These are phyloP conservation scores for Scolopax rusticola DNA, from an alignment of 2,797 vertebrate genomes.

Conservation along the genomic window DNA sequence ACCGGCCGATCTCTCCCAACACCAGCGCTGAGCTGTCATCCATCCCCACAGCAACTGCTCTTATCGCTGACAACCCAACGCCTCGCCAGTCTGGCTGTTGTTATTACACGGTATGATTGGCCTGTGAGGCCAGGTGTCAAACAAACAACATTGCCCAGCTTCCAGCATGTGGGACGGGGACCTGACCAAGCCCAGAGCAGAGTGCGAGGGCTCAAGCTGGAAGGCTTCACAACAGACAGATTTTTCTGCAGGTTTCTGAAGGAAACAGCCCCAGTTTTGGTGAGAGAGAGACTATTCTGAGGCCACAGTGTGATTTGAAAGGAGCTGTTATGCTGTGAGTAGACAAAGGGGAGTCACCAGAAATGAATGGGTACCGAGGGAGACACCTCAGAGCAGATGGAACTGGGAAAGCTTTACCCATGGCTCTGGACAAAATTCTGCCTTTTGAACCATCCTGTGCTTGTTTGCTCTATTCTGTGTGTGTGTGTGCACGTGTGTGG, in stretches of 20 bases:
- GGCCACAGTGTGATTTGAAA: background rate
- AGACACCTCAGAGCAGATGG: background rate
- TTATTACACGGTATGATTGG: background rate
- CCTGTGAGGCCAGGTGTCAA: background rate
- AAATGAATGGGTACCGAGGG: background rate
- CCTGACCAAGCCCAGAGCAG: background rate
- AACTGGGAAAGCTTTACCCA: background rate
- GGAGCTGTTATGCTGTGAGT: background rate
- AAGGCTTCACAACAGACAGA: background rate
- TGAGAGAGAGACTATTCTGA: background rate
- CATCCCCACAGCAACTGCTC: background rate
- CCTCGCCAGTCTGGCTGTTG: background rate
- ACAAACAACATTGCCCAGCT: background rate
- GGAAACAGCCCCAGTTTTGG: background rate
- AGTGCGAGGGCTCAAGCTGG: background rate
- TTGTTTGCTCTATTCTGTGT: background rate
- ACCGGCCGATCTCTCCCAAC: background rate
- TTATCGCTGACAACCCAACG: background rate
- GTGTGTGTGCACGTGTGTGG: fast-evolving
- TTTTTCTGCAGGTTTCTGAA: background rate
- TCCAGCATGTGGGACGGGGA: background rate
- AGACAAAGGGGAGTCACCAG: background rate
- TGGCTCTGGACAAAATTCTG: background rate
- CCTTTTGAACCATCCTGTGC: background rate
- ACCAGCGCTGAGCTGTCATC: background rate